Evolutionary conservation across 1,140 invertebrate species (phyloP), one percentile per base, ranked within the genome.

Genomic region (Drosophila suzukii): DNA sequence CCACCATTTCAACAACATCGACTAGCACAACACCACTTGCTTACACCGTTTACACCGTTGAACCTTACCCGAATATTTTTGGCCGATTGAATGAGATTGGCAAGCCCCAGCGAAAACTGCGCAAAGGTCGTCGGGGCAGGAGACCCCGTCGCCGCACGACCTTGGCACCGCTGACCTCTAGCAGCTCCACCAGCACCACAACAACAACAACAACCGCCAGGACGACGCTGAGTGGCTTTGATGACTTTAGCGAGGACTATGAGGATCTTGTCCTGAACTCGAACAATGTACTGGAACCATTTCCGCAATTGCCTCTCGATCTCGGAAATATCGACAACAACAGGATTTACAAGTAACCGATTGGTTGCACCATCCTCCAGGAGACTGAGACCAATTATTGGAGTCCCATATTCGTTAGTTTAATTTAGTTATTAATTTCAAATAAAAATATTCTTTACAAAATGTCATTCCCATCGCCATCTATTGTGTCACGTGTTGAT

Each of bases 311-410:
- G 32, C 67, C 83, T 11, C 50, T 83, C 0, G 13, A 73, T 0
- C 56, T 88, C n/a, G 83, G 84, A 38, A 83, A 88, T 30, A 77
- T 88, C 24, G n/a, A 66, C 24, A 57, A 50, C 20, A 17, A 43
- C 17, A 39, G 60, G 27, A 63, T 63, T 1, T 55, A 55, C 13
- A 34, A 63, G 13, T 63, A 63, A 24, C n/a, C 6, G 11, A 30
- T 38, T 13, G 11, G 1, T 11, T 4, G 27, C 17, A 30, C 4
- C n/a, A 51, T 30, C 7, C 15, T 32, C 38, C 58, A 41, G 46
- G 54, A 67, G 75, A 63, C 57, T 47, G 51, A 61, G 38, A 24
- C 36, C 12, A 41, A 53, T 27, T 15, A 72, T 57, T 30, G n/a
- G 39, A 39, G 32, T 15, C 7, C 27, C 27, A 30, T 32, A 11